Evolutionary conservation across 2,797 vertebrate genomes (phyloP), one percentile per base, ranked within the genome.

Genomic region (Sebastes trivittatus): DNA sequence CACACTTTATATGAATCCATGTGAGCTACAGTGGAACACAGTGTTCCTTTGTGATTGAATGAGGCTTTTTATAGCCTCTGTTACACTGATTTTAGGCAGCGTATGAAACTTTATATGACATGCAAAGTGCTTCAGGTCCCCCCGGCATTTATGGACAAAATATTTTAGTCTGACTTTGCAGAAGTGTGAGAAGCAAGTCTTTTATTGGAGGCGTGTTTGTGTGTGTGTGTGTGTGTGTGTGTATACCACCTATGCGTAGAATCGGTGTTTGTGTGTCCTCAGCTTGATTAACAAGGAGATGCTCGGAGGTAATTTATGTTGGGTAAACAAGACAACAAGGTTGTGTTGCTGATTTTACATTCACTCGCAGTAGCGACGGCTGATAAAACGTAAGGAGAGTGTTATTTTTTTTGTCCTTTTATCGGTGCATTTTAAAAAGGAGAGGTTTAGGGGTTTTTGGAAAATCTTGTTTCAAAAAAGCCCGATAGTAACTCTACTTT

Each of bases 51-150:
- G 88, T 91, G 89, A 93, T 90, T 93, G 87, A 90, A 92, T 82
- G 79, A 89, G 91, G 84, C 61, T 34, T 86, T 93, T 95, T 94
- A 94, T 80, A 87, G 90, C 88, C 77, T 49, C 77, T 87, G 86
- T 82, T 89, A 79, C 89, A 86, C 87, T 91, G 90, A 94, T 94
- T 95, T 88, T 85, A 81, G 85, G 30, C 77, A 70, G 74, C 52
- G 3, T 91, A 77, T 91, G 91, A 91, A 87, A 87, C 93, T 94
- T 95, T 93, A 94, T 95, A 87, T 95, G 94, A 92, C 93, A 90
- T 92, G 87, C 87, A 94, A 93, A 95, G 92, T 94, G 90, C 92
- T 93, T 84, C 81, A 80, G 79, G 79, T 82, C 75, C 82, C 81
- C 83, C 85, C 63, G 85, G 85, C 61, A 27, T 92, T 89, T 87